These are phyloP conservation scores for Alosa sapidissima DNA, from an alignment of 2,797 vertebrate species.

Conservation along the genomic window DNA sequence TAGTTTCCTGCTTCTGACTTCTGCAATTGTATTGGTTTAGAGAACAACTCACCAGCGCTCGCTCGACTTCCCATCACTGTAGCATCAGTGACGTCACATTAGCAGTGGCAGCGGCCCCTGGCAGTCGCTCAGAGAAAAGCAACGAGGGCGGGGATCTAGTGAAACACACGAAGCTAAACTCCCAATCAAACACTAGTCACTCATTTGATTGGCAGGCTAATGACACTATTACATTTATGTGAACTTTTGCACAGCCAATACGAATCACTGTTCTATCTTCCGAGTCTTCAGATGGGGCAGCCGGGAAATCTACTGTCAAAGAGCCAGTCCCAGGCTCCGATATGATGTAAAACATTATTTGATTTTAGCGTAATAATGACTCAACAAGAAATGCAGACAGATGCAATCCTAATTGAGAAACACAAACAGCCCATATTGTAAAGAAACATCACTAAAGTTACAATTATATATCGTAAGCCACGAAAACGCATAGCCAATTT, in stretches of 20 bases:
- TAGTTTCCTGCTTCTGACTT: constrained; percentile 63
- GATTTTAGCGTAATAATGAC: background rate
- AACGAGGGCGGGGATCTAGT: constrained; percentile 46
- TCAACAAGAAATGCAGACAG: background rate
- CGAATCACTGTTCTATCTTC: background rate
- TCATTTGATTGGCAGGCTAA: constrained; percentile 5
- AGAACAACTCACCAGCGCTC: constrained; percentile 74
- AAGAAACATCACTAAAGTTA: too few relatives aligned
- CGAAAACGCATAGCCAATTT: too few relatives aligned
- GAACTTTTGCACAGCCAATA: background rate
- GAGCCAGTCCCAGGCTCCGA: background rate
- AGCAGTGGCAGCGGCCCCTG: constrained; percentile 3
- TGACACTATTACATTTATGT: background rate
- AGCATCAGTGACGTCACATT: constrained; percentile 48
- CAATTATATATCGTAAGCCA: too few relatives aligned
- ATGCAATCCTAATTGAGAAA: background rate
- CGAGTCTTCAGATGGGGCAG: background rate
- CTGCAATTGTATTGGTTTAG: constrained; percentile 73
- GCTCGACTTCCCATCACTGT: constrained; percentile 70
- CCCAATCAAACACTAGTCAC: background rate
- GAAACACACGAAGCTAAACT: background rate
- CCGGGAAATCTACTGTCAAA: background rate
- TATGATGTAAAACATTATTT: background rate
- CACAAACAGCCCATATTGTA: too few relatives aligned
- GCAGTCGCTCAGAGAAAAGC: background rate